phyloP scores from a whole-genome alignment of 1,140 invertebrate species.

The Cherax destructor region DNA sequence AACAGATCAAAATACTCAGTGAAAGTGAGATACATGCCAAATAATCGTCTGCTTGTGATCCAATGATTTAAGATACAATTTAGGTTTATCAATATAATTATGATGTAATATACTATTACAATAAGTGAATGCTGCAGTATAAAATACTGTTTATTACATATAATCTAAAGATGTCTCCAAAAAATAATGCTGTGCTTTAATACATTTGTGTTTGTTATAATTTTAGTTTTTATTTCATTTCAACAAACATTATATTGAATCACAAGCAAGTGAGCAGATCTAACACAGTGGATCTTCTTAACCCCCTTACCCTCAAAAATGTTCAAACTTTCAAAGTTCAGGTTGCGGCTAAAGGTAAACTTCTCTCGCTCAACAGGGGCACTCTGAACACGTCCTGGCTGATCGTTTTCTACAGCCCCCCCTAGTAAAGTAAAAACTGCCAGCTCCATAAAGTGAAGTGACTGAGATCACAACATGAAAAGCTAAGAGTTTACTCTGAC shows the following conservation, averaged over 20 bases:
- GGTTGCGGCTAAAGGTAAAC: constrained; percentile 65
- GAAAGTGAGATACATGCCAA: constrained; percentile 14
- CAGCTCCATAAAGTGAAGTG: constrained; percentile 21
- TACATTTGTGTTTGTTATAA: too few relatives aligned
- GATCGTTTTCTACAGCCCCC: constrained; percentile 52
- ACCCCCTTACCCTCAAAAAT: constrained; percentile 48
- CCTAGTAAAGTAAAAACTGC: constrained; percentile 40
- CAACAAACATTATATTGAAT: not conserved
- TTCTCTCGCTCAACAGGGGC: constrained; percentile 61
- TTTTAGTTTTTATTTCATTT: not conserved
- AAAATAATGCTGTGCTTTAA: too few relatives aligned
- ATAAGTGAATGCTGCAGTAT: not conserved
- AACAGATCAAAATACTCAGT: constrained; percentile 13
- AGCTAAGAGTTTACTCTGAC: not conserved
- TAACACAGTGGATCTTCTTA: constrained; percentile 6
- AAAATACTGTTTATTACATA: not conserved
- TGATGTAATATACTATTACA: not conserved
- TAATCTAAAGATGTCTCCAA: too few relatives aligned
- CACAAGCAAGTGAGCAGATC: constrained; percentile 6
- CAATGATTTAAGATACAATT: not conserved
- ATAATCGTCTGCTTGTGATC: constrained; percentile 14
- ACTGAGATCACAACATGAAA: not conserved
- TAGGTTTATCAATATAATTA: not conserved
- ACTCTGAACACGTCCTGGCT: constrained; percentile 54
- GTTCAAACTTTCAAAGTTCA: constrained; percentile 45